phyloP scores from a whole-genome alignment of 2,113 vertebrate genomes.

The Beaufortia kweichowensis region DNA sequence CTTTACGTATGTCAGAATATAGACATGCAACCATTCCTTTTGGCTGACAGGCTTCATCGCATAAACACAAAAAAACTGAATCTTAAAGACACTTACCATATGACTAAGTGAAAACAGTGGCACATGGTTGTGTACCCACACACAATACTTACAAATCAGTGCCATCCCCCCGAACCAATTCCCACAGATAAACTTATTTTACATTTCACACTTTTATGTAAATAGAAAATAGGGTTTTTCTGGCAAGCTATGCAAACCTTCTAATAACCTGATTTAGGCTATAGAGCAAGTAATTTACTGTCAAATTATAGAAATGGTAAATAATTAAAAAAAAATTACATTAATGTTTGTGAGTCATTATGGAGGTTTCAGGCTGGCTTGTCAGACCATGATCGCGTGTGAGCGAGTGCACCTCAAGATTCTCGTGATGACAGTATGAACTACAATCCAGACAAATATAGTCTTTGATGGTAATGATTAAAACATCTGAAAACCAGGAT shows the following conservation, averaged over 20 bases:
- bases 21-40: not conserved
- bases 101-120: slow-evolving; percentile 29
- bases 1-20: too few species aligned
- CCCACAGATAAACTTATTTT: not conserved
- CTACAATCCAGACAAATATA: not conserved
- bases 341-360: slow-evolving; percentile 13
- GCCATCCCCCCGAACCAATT: not conserved
- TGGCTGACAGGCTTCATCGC: not conserved
- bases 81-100: not conserved
- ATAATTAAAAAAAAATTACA: not conserved
- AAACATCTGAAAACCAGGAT: not conserved
- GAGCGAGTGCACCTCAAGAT: not conserved
- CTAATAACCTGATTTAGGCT: not conserved
- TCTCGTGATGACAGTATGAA: slow-evolving; percentile 6
- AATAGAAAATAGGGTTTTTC: not conserved
- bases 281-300: not conserved
- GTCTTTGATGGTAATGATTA: not conserved
- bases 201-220: not conserved
- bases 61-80: not conserved
- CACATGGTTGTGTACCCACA: not conserved
- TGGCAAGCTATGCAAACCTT: not conserved
- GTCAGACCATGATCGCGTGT: slow-evolving; percentile 10
- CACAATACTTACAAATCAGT: not conserved
- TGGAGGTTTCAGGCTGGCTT: not conserved
- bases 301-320: not conserved